Evolutionary conservation across 1,140 invertebrate genomes (phyloP).

Genomic region (Sycophila sp.): DNA sequence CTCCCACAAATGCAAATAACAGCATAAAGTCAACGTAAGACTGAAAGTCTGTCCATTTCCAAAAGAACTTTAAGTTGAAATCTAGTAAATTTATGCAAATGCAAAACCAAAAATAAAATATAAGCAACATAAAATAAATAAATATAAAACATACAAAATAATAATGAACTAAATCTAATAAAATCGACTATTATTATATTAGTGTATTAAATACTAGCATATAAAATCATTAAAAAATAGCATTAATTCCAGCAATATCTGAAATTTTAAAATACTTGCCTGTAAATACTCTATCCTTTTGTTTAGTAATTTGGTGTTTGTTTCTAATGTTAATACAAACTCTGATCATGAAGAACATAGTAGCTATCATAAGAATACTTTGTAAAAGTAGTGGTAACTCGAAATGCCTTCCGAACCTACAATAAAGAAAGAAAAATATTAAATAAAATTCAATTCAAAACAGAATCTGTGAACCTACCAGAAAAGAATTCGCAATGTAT

Average conservation of each 20-base stretch:
- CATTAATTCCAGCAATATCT: not conserved
- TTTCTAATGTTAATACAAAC: constrained; percentile 90
- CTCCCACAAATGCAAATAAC: constrained; percentile 83
- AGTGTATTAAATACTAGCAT: constrained; percentile 14
- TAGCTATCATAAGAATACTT: constrained; percentile 96
- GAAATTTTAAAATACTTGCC: constrained; percentile 70
- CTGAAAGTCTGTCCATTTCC: constrained; percentile 98
- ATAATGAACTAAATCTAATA: not conserved
- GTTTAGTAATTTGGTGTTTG: constrained; percentile 82
- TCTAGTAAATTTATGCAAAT: constrained; percentile 71
- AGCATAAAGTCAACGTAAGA: constrained; percentile 95
- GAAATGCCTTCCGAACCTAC: constrained; percentile 97
- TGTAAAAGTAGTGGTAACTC: constrained; percentile 94
- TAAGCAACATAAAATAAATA: constrained; percentile 4
- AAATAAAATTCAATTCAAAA: not conserved
- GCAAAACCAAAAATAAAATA: constrained; percentile 23
- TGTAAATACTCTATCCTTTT: constrained; percentile 83
- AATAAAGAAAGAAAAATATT: constrained; percentile 47
- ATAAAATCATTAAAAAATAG: no score
- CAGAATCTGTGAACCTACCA: constrained; percentile 85
- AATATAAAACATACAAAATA: constrained; percentile 1
- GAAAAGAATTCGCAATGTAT: constrained; percentile 96
- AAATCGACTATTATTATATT: not conserved
- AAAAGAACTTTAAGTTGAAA: constrained; percentile 92
- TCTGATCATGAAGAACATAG: constrained; percentile 96